Base-by-base conservation (phyloP, 2,113 vertebrate genomes). In the Urocynchramus pylzowi region DNA sequence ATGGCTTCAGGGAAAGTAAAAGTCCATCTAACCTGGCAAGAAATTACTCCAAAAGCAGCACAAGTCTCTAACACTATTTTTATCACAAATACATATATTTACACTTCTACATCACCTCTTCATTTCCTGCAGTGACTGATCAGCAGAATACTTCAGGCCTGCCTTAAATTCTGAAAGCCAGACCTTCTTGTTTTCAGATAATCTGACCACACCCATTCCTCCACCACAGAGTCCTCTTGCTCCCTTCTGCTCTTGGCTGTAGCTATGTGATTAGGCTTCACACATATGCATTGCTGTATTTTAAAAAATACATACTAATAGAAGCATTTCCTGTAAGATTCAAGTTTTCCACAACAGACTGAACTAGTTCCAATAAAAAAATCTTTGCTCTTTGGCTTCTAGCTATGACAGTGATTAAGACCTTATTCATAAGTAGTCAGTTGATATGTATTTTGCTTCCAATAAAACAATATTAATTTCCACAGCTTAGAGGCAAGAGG, bases 381-480 rank as follows among this genome's bases (percentile, higher is more conserved):
- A 21, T 16, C 52, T 93, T 76, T 91, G 35, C 54, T 94, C 47
- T 91, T 91, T 84, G 47, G 52, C 81, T 95, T 87, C 49, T 79
- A 60, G 65, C 49, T 87, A 73, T 45, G 52, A 64, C n/a, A 74
- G 42, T 52, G 15, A 83, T 75, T 92, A 96, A 69, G 85, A 91
- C 20, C 19, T 83, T 85, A 59, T 67, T 80, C 49, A 37, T 84
- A 77, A 88, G 87, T 67, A 86, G 81, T 52, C 52, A 74, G 17
- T 47, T 63, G 47, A 37, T 52, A 56, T 27, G 18, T 22, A 59
- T 88, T 88, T 90, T 83, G 10, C 50, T 87, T 91, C 56, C 70
- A 94, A 86, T 82, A 89, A 82, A 78, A 61, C 10, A 84, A 17
- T 52, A 79, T 71, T 95, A 76, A 35, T 86, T 93, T 96, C 73